Evolutionary conservation across 64 coral and sea anemone genomes (phyloP), one percentile per base, ranked within the genome.

Genomic region (Actinia tenebrosa): DNA sequence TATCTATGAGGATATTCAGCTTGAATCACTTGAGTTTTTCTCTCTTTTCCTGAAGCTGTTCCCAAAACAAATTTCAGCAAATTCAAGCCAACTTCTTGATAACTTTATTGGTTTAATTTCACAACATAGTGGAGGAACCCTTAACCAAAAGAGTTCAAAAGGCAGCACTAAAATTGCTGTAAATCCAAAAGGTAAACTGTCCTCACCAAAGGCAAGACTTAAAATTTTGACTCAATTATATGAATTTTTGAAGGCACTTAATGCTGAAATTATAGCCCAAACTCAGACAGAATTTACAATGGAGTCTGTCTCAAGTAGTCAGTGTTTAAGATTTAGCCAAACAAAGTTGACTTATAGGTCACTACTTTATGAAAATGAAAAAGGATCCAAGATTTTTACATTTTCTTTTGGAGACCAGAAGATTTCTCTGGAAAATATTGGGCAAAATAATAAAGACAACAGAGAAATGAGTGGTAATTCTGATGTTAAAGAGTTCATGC

Each of bases 1-100:
- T 22, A 94, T 99, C 68, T 77, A 95, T 86, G 91, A 95, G 58
- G 88, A 92, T 18, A 78, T 99, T 58, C 93, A 94, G 26, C 88
- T 93, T 23, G 91, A 99, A 53, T 99, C 97, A 22, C 61, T 99
- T 18, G 90, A 64, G 54, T 90, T 99, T n/a, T 78, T 99, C 44
- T 93, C 89, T 45, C 83, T 99, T 25, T 93, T 90, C 84, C 86
- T 99, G 5, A 80, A 90, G 16, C 62, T 88, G 71, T 99, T 95
- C 37, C 91, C 97, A 20, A 90, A 25, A 37, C 80, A 89, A 45
- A 88, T 99, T 75, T 86, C 82, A 25, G 58, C 46, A 77, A 92
- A 90, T 79, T 90, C 93, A 59, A 81, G 45, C 62, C 84, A 92
- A 68, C 45, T 99, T 30, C 83, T 99, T 63, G 63, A 91, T 27